Base-by-base conservation (phyloP, 53 echinoderm and acorn worm genomes). In the Antedon mediterranea region DNA sequence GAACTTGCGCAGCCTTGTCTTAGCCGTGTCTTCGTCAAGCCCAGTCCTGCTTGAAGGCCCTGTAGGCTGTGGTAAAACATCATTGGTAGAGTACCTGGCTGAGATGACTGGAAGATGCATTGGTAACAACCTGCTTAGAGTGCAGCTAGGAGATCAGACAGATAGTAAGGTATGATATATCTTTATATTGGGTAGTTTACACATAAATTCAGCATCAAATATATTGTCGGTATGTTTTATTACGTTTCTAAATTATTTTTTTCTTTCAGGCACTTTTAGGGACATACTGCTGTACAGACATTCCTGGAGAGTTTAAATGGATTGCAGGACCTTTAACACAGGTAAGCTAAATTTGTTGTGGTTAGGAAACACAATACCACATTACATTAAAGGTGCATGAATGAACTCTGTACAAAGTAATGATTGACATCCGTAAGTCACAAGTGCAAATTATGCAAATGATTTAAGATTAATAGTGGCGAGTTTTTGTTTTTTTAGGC, bases 301-400 rank as follows among this genome's bases (percentile, higher is more conserved):
- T 98, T 0, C 98, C 98, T 3, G 98, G 98, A 23, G 92, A 98
- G 71, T 98, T 98, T 83, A 90, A 92, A 20, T 98, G 98, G 98
- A 92, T 92, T 74, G 80, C 98, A 23, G 98, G 98, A 0, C 86
- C 98, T 0, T 81, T 98, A 7, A 98, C 98, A 8, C 92, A 93
- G 92, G 95, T 92, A 87, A 27, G 85, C 30, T 43, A 13, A 30
- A 3, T n/a, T n/a, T n/a, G n/a, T n/a, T 30, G 13, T 74, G 14
- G 74, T 74, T 28, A 15, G 70, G 15, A 70, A 18, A 44, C 70
- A 44, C 70, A 15, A 26, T 15, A 15, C 70, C 15, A 18, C 70
- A 44, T 26, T 44, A 18, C 26, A 18, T 15, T n/a, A n/a, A n/a
- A n/a, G n/a, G n/a, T n/a, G n/a, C n/a, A n/a, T n/a, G n/a, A n/a